Evolutionary conservation across 2,888 invertebrate genomes (phyloP).

Genomic region (Cinara cedri): DNA sequence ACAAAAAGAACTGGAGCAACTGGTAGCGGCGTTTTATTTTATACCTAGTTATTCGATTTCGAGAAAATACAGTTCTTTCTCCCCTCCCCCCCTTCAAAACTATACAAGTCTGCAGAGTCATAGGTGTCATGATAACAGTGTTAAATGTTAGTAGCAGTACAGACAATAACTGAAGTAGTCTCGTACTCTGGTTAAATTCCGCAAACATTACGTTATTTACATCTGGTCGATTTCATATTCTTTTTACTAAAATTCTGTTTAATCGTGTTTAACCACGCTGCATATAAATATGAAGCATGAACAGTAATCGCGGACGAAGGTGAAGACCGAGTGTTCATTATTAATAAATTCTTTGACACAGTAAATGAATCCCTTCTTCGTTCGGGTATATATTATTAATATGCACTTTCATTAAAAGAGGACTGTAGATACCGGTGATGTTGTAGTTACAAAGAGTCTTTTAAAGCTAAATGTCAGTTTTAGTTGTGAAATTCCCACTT

Average conservation of each 20-base stretch:
- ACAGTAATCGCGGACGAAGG: no score
- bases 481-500: not conserved
- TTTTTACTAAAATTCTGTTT: constrained; percentile 5
- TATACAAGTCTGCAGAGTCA: no score
- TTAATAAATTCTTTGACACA: not conserved
- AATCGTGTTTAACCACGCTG: not conserved
- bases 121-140: no score
- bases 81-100: no score
- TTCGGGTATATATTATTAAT: not conserved
- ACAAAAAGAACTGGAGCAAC: no score
- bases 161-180: no score
- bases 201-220: not conserved
- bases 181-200: not conserved
- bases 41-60: no score
- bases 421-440: not conserved
- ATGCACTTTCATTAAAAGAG: not conserved
- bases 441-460: not conserved
- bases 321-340: not conserved
- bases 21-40: no score
- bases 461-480: not conserved
- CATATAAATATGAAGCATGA: not conserved
- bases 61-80: no score
- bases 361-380: not conserved
- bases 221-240: not conserved
- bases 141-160: no score